Conservation (phyloP, 2,113 vertebrate genomes). For the Quiscalus mexicanus region DNA sequence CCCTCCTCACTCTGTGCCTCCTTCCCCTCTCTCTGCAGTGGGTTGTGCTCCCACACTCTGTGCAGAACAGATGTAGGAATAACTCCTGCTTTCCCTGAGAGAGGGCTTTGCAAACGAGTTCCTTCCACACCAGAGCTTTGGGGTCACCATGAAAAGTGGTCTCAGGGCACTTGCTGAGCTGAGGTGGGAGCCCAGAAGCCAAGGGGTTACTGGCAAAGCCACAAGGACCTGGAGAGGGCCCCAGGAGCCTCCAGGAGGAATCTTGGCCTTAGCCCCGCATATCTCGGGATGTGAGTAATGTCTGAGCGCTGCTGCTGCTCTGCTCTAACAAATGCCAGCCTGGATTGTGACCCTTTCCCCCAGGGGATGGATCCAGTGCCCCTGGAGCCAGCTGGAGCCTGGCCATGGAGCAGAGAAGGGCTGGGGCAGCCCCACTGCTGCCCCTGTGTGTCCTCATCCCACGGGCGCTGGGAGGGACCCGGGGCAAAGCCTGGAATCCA, state of each 20-base stretch:
- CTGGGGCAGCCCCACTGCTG: not conserved
- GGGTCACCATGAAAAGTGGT: not conserved
- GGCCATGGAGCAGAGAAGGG: not conserved
- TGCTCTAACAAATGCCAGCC: constrained; percentile 36
- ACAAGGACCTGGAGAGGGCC: not conserved
- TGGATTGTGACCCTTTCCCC: not conserved
- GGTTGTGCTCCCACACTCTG: not conserved
- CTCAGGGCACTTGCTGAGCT: not conserved
- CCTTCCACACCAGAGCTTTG: not conserved
- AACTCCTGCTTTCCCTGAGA: not conserved
- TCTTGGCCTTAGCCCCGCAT: constrained; percentile 39
- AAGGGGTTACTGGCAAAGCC: not conserved
- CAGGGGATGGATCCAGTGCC: not conserved
- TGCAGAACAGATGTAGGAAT: not conserved
- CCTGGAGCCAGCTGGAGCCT: not conserved
- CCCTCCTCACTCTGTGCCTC: not conserved
- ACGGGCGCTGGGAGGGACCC: not conserved
- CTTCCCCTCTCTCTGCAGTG: not conserved
- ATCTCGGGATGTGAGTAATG: constrained; percentile 2
- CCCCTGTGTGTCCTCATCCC: not conserved
- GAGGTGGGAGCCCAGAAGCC: not conserved
- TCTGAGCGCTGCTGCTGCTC: constrained; percentile 30
- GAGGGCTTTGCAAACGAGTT: not conserved
- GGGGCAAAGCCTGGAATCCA: not conserved
- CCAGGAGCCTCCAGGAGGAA: constrained; percentile 1